Percentiles rank a stretch among this genome's conserved stretches.
These are phyloP conservation scores for Limnodromus scolopaceus DNA, from an alignment of 2,797 vertebrate species.

Conservation along the genomic window DNA sequence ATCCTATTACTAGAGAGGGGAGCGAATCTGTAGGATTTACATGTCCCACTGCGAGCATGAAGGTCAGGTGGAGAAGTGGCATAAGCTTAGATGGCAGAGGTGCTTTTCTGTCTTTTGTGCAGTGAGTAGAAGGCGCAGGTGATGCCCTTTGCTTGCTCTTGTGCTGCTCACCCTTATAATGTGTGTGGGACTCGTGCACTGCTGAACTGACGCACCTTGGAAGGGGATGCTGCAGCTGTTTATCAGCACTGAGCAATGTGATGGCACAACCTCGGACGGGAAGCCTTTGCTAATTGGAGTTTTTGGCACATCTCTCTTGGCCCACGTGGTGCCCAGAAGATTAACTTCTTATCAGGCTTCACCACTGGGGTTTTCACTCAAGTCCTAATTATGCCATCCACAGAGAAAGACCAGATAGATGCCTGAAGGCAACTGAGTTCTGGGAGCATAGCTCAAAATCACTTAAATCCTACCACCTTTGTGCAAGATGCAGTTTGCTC, in stretches of 20 bases:
- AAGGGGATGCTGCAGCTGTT: not conserved
- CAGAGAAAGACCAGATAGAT: constrained; percentile 4
- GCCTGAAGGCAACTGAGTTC: constrained; percentile 30
- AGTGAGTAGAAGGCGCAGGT: not conserved
- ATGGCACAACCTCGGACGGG: fast-evolving
- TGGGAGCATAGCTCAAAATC: constrained; percentile 32
- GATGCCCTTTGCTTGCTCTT: not conserved
- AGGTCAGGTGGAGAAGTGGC: fast-evolving
- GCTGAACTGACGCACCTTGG: fast-evolving
- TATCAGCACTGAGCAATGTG: not conserved
- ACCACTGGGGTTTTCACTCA: constrained; percentile 20
- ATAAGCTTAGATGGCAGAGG: not conserved
- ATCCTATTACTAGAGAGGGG: fast-evolving
- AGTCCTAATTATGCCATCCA: constrained; percentile 45
- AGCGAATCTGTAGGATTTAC: not conserved
- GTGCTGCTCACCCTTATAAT: fast-evolving
- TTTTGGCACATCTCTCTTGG: not conserved
- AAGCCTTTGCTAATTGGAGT: constrained; percentile 12
- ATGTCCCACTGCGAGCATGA: not conserved
- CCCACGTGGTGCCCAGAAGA: not conserved
- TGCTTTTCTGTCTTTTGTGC: not conserved
- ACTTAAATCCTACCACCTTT: constrained; percentile 43
- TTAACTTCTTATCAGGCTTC: constrained; percentile 37
- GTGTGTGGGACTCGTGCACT: fast-evolving
- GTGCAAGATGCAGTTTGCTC: not conserved